phyloP scores from a whole-genome alignment of 2,113 vertebrate species.

The Amphiprion ocellaris region DNA sequence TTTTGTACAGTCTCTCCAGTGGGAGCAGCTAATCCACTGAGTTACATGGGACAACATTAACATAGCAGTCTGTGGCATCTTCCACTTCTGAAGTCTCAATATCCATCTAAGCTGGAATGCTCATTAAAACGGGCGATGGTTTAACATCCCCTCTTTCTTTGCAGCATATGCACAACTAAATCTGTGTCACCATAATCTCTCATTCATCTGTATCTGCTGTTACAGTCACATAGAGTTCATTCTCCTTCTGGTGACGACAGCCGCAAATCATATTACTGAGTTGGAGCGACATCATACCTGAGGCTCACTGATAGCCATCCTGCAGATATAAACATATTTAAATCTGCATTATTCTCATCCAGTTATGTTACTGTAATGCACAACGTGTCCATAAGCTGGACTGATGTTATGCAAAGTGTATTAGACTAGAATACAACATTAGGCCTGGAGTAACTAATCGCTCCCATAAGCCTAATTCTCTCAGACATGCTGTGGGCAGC shows the following conservation, averaged over 20 bases:
- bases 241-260: slow-evolving; percentile 39
- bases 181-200: slow-evolving; percentile 61
- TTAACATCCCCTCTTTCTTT: slow-evolving; percentile 48
- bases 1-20: slow-evolving; percentile 33
- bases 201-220: slow-evolving; percentile 61
- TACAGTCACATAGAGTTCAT: slow-evolving; percentile 46
- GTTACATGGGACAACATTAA: slow-evolving; percentile 65
- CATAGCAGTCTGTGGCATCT: slow-evolving; percentile 65
- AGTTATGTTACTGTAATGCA: slow-evolving; percentile 21
- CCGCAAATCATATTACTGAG: slow-evolving; percentile 5
- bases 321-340: neutral
- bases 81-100: slow-evolving; percentile 60
- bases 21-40: slow-evolving; percentile 63
- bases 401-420: slow-evolving; percentile 54
- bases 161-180: slow-evolving; percentile 67
- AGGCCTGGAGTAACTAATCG: slow-evolving; percentile 70
- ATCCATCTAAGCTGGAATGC: slow-evolving; percentile 62
- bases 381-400: slow-evolving; percentile 21
- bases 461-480: slow-evolving; percentile 62
- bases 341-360: slow-evolving; percentile 8
- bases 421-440: slow-evolving; percentile 59
- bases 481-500: slow-evolving; percentile 66
- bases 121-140: slow-evolving; percentile 62
- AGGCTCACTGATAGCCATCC: slow-evolving; percentile 8
- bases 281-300: neutral